Conservation (phyloP, 1,140 invertebrate species). For the Drosophila mauritiana region DNA sequence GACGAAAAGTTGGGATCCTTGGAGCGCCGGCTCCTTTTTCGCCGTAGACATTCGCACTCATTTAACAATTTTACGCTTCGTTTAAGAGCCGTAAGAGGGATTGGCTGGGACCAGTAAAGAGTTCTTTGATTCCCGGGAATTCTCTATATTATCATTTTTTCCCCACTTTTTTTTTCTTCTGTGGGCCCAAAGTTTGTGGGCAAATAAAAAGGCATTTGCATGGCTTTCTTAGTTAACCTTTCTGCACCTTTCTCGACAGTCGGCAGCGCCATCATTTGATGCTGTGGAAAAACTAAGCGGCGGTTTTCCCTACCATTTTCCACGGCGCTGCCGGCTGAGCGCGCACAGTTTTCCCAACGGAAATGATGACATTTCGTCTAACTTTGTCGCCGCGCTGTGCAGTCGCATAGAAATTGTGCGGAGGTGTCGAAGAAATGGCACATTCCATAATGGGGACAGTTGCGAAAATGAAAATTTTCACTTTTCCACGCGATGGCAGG, state of each 20-base stretch:
- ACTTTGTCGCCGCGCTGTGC: conserved; percentile 74
- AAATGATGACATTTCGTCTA: conserved; percentile 84
- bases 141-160: conserved; percentile 3
- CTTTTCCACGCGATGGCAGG: conserved; percentile 33
- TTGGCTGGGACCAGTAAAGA: conserved; percentile 28
- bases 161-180: conserved; percentile 7
- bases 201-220: conserved; percentile 71
- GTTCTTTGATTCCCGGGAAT: conserved; percentile 47
- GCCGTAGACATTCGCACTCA: conserved; percentile 71
- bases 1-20: conserved; percentile 3
- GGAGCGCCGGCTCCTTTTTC: conserved; percentile 1
- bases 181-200: conserved; percentile 40
- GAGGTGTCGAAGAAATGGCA: conserved; percentile 71
- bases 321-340: conserved; percentile 54
- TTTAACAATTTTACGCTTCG: conserved; percentile 84
- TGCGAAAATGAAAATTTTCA: conserved; percentile 75
- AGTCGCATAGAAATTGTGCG: conserved; percentile 71
- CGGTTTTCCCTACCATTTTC: conserved; percentile 26
- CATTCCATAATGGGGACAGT: conserved; percentile 42
- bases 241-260: conserved; percentile 29
- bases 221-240: conserved; percentile 75
- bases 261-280: conserved; percentile 13
- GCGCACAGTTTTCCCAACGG: conserved; percentile 71
- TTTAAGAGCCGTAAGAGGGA: conserved; percentile 67
- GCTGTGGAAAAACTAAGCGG: conserved; percentile 51